Conservation (phyloP, 2,797 vertebrate genomes). For the Hydrophis major region DNA sequence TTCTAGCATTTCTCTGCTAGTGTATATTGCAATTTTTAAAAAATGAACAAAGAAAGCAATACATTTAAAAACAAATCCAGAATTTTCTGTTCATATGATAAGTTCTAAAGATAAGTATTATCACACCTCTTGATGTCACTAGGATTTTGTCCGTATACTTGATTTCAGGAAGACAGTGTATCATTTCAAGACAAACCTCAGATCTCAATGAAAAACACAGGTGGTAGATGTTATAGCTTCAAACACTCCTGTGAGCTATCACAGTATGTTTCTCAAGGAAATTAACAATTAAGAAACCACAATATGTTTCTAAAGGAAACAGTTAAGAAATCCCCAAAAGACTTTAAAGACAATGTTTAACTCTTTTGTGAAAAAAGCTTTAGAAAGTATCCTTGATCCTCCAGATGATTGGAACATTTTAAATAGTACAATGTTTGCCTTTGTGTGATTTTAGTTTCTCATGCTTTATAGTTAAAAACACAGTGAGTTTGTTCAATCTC, state of each 20-base stretch:
- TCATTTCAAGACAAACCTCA: neutral
- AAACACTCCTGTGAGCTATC: neutral
- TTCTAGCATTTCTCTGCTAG: neutral
- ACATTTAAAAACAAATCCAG: neutral
- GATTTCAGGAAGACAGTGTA: neutral
- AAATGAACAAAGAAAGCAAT: neutral
- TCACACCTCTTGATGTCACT: neutral
- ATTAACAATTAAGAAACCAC: neutral
- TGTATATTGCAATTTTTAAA: neutral
- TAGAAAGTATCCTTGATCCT: neutral
- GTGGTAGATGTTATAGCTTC: neutral
- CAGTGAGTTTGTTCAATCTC: slow-evolving; percentile 15
- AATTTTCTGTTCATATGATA: neutral
- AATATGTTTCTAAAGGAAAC: slow-evolving; percentile 14
- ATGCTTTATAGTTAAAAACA: neutral
- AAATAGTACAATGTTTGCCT: slow-evolving; percentile 8
- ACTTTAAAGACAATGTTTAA: neutral
- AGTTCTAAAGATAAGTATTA: neutral
- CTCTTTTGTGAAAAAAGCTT: neutral
- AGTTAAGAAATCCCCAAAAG: neutral
- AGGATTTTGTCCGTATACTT: neutral
- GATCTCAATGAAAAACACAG: neutral
- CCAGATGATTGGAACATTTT: neutral
- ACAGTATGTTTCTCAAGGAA: slow-evolving; percentile 14
- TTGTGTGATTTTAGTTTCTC: slow-evolving; percentile 10